Conservation (phyloP, 2,113 vertebrate genomes). For the Paramisgurnus dabryanus region DNA sequence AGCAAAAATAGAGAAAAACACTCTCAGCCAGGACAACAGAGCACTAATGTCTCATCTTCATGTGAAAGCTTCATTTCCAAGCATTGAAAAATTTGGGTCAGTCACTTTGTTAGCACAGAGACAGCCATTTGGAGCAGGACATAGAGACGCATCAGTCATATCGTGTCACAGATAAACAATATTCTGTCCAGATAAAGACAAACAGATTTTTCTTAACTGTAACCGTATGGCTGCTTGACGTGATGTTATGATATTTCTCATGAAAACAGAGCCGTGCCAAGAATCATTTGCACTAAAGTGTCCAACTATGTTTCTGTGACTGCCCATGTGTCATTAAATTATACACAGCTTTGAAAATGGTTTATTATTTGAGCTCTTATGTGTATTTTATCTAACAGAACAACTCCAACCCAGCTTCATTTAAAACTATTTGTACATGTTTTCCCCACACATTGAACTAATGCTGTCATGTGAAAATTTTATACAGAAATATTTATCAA, state of each 20-base stretch:
- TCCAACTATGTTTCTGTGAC: background rate
- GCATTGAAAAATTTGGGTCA: constrained; percentile 1
- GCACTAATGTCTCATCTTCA: constrained; percentile 10
- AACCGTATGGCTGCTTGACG: background rate
- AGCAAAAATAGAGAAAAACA: background rate
- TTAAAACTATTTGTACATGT: background rate
- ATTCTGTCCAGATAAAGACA: background rate
- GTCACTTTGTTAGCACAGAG: background rate
- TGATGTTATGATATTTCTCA: constrained; percentile 6
- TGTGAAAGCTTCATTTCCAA: constrained; percentile 23
- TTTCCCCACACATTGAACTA: background rate
- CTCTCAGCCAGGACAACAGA: background rate
- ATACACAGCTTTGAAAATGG: background rate
- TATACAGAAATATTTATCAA: constrained; percentile 1
- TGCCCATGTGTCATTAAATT: no score
- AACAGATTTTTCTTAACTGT: background rate
- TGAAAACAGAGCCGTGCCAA: constrained; percentile 21
- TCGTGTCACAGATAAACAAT: constrained; percentile 36
- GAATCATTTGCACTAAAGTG: background rate
- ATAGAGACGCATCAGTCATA: background rate
- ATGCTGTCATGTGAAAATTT: background rate
- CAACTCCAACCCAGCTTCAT: no score
- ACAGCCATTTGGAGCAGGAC: background rate
- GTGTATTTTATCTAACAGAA: background rate
- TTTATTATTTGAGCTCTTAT: background rate